Evolutionary conservation across 2,888 invertebrate genomes (phyloP), one percentile per base, ranked within the genome.

Genomic region (Rhingia rostrata): DNA sequence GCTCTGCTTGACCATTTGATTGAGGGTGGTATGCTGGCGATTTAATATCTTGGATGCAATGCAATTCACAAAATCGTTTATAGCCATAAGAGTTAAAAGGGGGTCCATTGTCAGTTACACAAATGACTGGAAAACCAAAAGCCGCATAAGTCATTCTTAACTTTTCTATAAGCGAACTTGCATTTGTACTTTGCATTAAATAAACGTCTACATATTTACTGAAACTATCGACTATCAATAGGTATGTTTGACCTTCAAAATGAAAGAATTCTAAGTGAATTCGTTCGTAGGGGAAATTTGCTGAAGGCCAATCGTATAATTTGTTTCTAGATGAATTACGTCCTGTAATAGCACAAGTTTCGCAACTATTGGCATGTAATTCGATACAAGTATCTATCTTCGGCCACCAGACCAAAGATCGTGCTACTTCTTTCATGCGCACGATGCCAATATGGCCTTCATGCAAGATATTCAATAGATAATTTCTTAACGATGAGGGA

Each of bases 31-130:
- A 70, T 49, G 51, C 41, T 5, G 70, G 51, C 9, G 58, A 49
- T 51, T 70, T 60, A 9, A 51, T 1, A 70, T 70, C 70, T 49
- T 60, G 58, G 22, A 70, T 60, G 70, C 70, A 60, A 39, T 60
- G 60, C 60, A 70, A 70, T n/a, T 70, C 41, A 32, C 51, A 41
- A 70, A 70, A 60, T 14, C 32, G 60, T 60, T 41, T 70, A 60
- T 60, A 60, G 4, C 60, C 41, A 33, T 14, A 51, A 39, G 60
- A 60, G 30, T 49, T 69, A 12, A 56, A 69, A 9, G 69, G 12
- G 7, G 67, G 56, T 7, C 45, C 56, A 47, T 69, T 56, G 22
- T 56, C 56, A 10, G 37, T 56, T n/a, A 69, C 56, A 47, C 54
- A 67, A 9, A 22, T 54, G 3, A 66, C 43, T 9, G 66, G 53